These are phyloP conservation scores for Microtus oregoni DNA, from an alignment of 2,113 vertebrate genomes.

Conservation along the genomic window DNA sequence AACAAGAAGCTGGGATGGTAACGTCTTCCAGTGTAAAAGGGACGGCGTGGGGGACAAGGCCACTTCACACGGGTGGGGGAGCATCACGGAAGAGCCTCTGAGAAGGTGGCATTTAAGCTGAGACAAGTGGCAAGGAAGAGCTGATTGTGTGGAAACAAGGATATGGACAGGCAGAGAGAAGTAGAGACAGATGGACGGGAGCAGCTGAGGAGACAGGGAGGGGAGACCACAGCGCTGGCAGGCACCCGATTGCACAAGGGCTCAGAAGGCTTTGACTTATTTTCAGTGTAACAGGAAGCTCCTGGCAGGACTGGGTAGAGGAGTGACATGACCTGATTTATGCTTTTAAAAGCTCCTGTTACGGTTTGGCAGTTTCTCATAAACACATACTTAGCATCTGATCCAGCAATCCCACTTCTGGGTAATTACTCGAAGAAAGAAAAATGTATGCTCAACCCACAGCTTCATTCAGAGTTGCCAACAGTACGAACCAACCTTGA, in stretches of 20 bases:
- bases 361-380: neutral
- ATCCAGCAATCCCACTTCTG: conserved; percentile 32
- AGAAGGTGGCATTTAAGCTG: neutral
- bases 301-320: conserved; percentile 29
- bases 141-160: neutral
- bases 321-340: conserved; percentile 30
- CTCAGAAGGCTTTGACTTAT: neutral
- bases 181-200: neutral
- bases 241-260: neutral
- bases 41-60: neutral
- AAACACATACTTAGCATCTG: conserved; percentile 51
- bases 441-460: neutral
- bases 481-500: neutral
- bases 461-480: neutral
- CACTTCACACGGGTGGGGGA: neutral
- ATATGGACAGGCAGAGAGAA: neutral
- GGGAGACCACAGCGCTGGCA: neutral
- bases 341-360: conserved; percentile 44
- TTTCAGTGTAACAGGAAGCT: conserved; percentile 33
- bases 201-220: neutral
- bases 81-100: neutral
- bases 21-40: neutral
- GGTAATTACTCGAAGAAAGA: conserved; percentile 32
- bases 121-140: neutral
- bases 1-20: neutral